Conservation (phyloP, 2,797 vertebrate species). For the Neopelma chrysocephalum region DNA sequence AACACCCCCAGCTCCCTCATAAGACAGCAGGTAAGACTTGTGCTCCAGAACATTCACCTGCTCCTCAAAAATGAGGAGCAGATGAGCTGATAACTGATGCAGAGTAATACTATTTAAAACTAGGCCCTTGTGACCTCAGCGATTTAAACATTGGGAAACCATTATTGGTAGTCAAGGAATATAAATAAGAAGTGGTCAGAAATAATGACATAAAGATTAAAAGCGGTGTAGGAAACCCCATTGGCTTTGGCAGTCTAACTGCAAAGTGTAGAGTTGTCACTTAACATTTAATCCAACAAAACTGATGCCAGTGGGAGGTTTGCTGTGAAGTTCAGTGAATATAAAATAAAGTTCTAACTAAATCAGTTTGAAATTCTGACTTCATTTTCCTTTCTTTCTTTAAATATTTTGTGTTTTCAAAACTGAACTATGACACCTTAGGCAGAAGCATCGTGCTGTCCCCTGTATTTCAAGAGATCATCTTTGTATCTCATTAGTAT, state of each 20-base stretch:
- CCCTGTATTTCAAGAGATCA: neutral
- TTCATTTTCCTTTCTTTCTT: neutral
- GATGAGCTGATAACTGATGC: neutral
- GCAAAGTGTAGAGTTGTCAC: neutral
- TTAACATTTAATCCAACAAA: neutral
- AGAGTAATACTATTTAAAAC: neutral
- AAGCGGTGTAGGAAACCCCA: neutral
- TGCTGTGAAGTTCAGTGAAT: neutral
- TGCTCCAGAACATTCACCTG: neutral
- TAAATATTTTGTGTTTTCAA: neutral
- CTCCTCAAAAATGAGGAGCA: neutral
- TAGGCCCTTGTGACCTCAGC: neutral
- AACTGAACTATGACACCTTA: neutral
- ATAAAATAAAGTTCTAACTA: neutral
- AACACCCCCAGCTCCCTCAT: neutral
- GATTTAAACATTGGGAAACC: neutral
- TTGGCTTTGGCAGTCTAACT: neutral
- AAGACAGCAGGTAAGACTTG: no score
- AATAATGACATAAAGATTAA: neutral
- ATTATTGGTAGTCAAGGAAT: neutral
- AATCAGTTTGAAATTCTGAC: neutral
- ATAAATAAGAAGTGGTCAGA: neutral
- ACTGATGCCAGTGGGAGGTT: neutral
- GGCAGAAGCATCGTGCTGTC: neutral
- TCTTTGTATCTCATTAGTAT: neutral